Evolutionary conservation across 2,797 vertebrate species (phyloP), one percentile per base, ranked within the genome.

Genomic region (Callimico goeldii): DNA sequence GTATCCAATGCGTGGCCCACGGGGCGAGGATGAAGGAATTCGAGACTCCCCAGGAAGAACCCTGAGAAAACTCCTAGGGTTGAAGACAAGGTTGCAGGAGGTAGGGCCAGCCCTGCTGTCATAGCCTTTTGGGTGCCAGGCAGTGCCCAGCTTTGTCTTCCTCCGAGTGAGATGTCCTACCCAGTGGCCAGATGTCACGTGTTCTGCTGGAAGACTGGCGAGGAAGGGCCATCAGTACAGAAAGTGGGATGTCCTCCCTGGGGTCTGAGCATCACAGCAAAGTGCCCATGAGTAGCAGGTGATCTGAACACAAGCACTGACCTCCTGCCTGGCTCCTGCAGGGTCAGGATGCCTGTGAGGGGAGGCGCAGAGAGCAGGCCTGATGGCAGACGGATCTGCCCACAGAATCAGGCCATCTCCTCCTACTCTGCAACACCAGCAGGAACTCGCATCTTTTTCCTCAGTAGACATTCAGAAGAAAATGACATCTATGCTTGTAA

Each of bases 391-490:
- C 6, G 28, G 86, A 9, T 17, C 24, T 2, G 2, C 12, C 5
- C 19, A 19, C 36, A 55, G 91, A 7, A 8, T 17, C 13, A 12
- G 50, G 50, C 22, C 4, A 7, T 1, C 26, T 82, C 30, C 19
- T 55, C 7, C 28, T 7, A 7, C n/a, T 11, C 4, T 5, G 41
- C 3, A 81, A 26, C 4, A 24, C 36, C 10, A 20, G 58, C 48
- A 24, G 58, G 55, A 12, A 1, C 52, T 0, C 11, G n/a, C 17
- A 4, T 14, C 0, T 10, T 7, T 57, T 81, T 39, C 9, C 2
- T 43, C 48, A 12, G 19, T 28, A 77, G 30, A 58, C 10, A 1
- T 55, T 72, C 43, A 0, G 48, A 50, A 86, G 33, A 57, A 88
- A 58, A 58, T 22, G 36, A 82, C 39, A 14, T 55, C 46, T 28